Evolutionary conservation across 2,113 vertebrate genomes (phyloP).

Genomic region (Tamias sibiricus): DNA sequence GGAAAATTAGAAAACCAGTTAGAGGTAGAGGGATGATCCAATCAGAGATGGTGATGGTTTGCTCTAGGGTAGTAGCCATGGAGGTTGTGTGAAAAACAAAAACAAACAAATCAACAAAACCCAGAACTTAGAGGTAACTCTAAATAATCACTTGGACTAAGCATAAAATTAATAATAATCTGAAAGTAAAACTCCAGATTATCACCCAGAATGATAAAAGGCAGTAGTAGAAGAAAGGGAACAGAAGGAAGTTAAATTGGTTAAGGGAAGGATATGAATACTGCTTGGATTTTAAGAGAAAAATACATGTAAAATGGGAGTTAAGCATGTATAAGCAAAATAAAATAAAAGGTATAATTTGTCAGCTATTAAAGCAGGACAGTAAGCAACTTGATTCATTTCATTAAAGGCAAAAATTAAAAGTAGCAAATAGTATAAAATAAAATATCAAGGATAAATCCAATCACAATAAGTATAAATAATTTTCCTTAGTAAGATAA

Average conservation of each 20-base stretch:
- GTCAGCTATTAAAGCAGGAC: background rate
- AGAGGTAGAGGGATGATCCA: background rate
- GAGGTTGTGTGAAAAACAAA: background rate
- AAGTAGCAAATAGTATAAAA: background rate
- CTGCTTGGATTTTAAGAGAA: background rate
- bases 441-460: constrained; percentile 19
- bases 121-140: background rate
- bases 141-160: background rate
- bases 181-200: background rate
- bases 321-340: background rate
- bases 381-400: background rate
- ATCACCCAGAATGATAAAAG: background rate
- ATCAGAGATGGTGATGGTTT: background rate
- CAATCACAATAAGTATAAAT: background rate
- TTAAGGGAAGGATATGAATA: background rate
- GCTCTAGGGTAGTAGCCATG: background rate
- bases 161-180: background rate
- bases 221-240: background rate
- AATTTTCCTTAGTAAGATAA: background rate
- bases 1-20: background rate
- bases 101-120: background rate
- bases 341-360: constrained; percentile 20
- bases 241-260: background rate
- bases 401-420: background rate
- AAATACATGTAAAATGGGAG: background rate